Conservation (phyloP, 2,113 vertebrate species). For the Apaloderma vittatum region DNA sequence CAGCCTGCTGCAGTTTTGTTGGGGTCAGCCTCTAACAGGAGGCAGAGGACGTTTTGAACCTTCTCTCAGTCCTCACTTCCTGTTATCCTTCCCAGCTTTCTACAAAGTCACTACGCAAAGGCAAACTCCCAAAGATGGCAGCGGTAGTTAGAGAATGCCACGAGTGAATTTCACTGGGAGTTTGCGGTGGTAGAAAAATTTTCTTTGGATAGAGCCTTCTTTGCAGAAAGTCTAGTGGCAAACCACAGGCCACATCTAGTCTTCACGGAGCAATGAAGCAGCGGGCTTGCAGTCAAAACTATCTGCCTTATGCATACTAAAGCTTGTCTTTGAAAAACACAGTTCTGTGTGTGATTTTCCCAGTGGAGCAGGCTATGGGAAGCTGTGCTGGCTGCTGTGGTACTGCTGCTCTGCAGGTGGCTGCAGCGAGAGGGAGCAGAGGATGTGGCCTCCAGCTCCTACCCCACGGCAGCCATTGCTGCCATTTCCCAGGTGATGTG, state of each 20-base stretch:
- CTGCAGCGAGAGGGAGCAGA: neutral
- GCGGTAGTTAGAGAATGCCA: neutral
- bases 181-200: neutral
- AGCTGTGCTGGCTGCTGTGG: neutral
- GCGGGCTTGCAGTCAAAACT: neutral
- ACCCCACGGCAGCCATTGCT: neutral
- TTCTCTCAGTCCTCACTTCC: neutral
- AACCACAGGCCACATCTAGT: conserved; percentile 49
- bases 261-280: conserved; percentile 19
- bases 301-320: neutral
- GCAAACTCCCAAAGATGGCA: neutral
- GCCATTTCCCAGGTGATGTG: neutral
- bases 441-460: neutral
- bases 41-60: neutral
- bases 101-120: neutral
- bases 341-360: neutral
- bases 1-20: neutral
- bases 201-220: neutral
- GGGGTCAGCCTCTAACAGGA: fast-evolving
- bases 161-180: neutral
- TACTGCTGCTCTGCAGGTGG: fast-evolving
- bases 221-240: conserved; percentile 5
- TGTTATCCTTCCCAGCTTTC: neutral
- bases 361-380: neutral
- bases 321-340: conserved; percentile 2